Base-by-base conservation (phyloP, 1,140 invertebrate genomes). In the Hyphantria cunea region DNA sequence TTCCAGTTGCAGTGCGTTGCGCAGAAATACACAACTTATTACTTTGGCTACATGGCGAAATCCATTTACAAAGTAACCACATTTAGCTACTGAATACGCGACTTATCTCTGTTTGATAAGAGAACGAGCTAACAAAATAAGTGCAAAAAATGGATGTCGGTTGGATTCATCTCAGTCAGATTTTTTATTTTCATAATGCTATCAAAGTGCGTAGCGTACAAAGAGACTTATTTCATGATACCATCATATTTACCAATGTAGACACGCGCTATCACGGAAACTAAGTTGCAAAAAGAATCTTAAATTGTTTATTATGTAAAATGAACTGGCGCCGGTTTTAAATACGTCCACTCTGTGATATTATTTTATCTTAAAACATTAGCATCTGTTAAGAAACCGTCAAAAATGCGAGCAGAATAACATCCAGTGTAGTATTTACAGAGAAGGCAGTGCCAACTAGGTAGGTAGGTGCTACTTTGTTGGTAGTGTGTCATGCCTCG, bases 1-100 rank as follows among this genome's bases (percentile, higher is more conserved):
- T 87, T 85, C 86, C 60, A 80, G 78, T 72, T 73, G 76, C 75
- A 74, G 73, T 71, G 74, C 72, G 72, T 70, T 77, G 70, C 62
- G 56, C 73, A 78, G 82, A 76, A 82, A 73, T 82, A 89, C 84
- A 86, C 79, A 85, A 86, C 83, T 87, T 87, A 86, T 84, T 86
- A 87, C 82, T 87, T 88, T 85, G 78, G 68, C 72, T 72, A 68
- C 68, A 80, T 73, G 80, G 81, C 78, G 78, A 78, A 80, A 78
- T 63, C 59, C 72, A 71, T 81, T 71, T 71, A 74, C 66, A 74
- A 82, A 76, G 75, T 64, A 74, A 68, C 69, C 66, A 76, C 65
- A 70, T 75, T 71, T 71, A 72, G 52, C 64, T 56, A 58, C 62
- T 65, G 62, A 61, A 69, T 64, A 69, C 45, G 54, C 54, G 37